Base-by-base conservation (phyloP, 2,113 vertebrate species). In the Trichechus manatus region DNA sequence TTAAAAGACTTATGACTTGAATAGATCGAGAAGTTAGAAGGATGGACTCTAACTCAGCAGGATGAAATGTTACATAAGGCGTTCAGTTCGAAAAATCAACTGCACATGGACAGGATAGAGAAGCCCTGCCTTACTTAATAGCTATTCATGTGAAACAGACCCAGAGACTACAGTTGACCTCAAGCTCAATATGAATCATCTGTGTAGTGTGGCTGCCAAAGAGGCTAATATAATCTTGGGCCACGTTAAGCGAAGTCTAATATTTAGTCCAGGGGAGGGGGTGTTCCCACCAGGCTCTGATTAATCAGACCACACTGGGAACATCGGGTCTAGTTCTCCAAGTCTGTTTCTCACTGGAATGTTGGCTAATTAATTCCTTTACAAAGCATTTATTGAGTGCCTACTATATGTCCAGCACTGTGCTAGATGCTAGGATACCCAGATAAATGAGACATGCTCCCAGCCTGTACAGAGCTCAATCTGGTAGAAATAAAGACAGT, bases 81-180 rank as follows among this genome's bases (percentile, higher is more conserved):
- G 1, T 94, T 96, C 74, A 50, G 95, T 92, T 97, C 6, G 91
- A 97, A 95, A 97, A 96, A 97, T 97, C 96, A 97, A 94, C 92
- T 96, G 72, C 97, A 97, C 90, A 95, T 96, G 96, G 92, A 90
- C 87, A 97, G 94, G 96, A 97, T 96, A 97, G 96, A 96, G 90
- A 95, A 96, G 95, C 96, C 96, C 87, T 95, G 96, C 96, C 92
- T 97, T 98, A 93, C 95, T 97, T 97, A 97, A 98, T 94, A 96
- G 96, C 96, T 92, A 78, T 74, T 98, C 97, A 98, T 97, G 96
- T 47, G 96, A 98, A 97, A 97, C 97, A 97, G 97, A 97, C 96
- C 94, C 97, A 95, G 97, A 95, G 97, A 97, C 96, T 96, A 72
- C 88, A 97, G 96, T 70, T 97, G 97, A 98, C 97, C 97, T 97